These are phyloP conservation scores for Sceloporus tristichus DNA, from an alignment of 2,113 vertebrate species.

Conservation along the genomic window DNA sequence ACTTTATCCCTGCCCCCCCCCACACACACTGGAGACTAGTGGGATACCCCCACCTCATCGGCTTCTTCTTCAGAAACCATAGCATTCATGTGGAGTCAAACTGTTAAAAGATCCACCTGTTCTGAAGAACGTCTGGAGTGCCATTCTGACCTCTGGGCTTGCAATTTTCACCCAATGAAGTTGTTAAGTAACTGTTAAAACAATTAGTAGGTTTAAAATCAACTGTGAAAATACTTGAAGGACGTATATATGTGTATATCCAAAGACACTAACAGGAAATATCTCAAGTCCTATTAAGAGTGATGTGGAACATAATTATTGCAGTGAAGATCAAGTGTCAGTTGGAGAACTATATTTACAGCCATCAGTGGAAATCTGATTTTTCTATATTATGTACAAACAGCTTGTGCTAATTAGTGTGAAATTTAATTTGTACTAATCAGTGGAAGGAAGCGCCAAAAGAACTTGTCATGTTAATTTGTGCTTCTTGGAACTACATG, in stretches of 20 bases:
- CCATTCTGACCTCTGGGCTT: constrained; percentile 12
- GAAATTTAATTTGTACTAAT: constrained; percentile 68
- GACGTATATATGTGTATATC: background rate
- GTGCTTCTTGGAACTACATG: background rate
- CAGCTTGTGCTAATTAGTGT: constrained; percentile 51
- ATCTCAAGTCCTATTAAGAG: constrained; percentile 6
- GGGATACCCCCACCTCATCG: too few relatives aligned
- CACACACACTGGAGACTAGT: too few relatives aligned
- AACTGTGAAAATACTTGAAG: constrained; percentile 12
- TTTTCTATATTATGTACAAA: constrained; percentile 53
- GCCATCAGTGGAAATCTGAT: constrained; percentile 26
- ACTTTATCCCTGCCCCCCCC: background rate
- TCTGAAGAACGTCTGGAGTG: constrained; percentile 7
- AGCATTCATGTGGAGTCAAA: background rate
- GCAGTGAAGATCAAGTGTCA: constrained; percentile 2
- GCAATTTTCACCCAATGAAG: constrained; percentile 6
- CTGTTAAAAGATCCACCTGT: background rate
- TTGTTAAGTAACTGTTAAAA: constrained; percentile 36
- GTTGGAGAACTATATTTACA: constrained; percentile 35
- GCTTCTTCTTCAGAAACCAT: background rate
- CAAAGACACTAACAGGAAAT: background rate
- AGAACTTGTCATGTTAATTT: constrained; percentile 44
- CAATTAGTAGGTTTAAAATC: constrained; percentile 9
- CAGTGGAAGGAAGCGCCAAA: constrained; percentile 48
- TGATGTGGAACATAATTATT: constrained; percentile 10